Conservation (phyloP, 2,113 vertebrate species). For the Xiphophorus hellerii region DNA sequence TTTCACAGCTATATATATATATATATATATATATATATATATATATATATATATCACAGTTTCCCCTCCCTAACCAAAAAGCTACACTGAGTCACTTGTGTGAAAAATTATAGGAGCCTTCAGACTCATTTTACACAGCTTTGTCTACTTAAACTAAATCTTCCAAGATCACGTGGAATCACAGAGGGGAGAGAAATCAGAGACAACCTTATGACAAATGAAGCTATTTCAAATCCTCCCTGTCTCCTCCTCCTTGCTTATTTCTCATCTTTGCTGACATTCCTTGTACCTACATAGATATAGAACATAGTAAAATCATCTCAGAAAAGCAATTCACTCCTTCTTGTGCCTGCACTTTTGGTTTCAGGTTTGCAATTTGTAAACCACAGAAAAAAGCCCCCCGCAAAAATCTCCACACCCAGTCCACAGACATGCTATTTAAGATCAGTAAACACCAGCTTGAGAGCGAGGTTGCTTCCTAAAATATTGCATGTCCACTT, state of each 20-base stretch:
- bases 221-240: slow-evolving; percentile 69
- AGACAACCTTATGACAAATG: slow-evolving; percentile 74
- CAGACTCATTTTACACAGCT: slow-evolving; percentile 71
- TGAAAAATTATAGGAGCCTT: slow-evolving; percentile 48
- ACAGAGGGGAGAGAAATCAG: slow-evolving; percentile 64
- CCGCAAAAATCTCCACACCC: slow-evolving; percentile 10
- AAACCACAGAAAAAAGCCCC: slow-evolving; percentile 46
- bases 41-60: no score
- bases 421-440: slow-evolving; percentile 49
- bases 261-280: slow-evolving; percentile 60
- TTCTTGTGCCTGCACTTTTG: slow-evolving; percentile 40
- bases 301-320: slow-evolving; percentile 53
- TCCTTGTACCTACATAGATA: slow-evolving; percentile 52
- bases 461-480: slow-evolving; percentile 36
- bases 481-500: slow-evolving; percentile 37
- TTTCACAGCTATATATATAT: no score
- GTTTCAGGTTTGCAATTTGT: slow-evolving; percentile 55
- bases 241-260: slow-evolving; percentile 47
- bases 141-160: slow-evolving; percentile 71
- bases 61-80: no score
- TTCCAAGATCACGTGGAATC: slow-evolving; percentile 72
- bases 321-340: slow-evolving; percentile 56
- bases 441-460: slow-evolving; percentile 55
- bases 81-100: background rate
- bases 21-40: no score